A percentile compares a stretch with the other conserved stretches of the same genome.
phyloP scores from a whole-genome alignment of 2,797 vertebrate genomes.

The Acanthurus lineatus region DNA sequence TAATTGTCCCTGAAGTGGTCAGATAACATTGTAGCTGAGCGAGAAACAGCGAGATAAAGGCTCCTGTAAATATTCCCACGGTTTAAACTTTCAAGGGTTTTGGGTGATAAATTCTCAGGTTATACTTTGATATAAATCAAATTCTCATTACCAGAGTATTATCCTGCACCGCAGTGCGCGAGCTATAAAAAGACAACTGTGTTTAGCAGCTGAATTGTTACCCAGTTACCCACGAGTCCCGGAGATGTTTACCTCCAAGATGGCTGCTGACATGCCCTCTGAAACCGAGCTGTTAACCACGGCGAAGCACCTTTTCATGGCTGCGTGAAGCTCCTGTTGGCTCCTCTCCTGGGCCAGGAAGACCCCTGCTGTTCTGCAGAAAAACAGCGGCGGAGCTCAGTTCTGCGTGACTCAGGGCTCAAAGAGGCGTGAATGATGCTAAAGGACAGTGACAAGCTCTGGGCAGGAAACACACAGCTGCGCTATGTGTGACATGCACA shows the following conservation, averaged over 20 bases:
- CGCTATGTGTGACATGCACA: slow-evolving; percentile 51
- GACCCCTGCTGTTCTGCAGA: slow-evolving; percentile 88
- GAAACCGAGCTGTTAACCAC: slow-evolving; percentile 95
- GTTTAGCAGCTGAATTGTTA: slow-evolving; percentile 8
- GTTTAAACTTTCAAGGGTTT: slow-evolving; percentile 8
- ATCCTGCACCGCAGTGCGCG: neutral
- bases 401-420: slow-evolving; percentile 70
- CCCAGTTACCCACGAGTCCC: slow-evolving; percentile 30
- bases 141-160: slow-evolving; percentile 11
- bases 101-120: neutral
- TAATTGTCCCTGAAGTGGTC: slow-evolving; percentile 67
- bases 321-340: slow-evolving; percentile 91
- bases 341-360: slow-evolving; percentile 88
- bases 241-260: slow-evolving; percentile 91
- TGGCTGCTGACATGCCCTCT: slow-evolving; percentile 96
- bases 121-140: slow-evolving; percentile 17
- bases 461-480: slow-evolving; percentile 51
- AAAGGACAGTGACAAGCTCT: slow-evolving; percentile 72
- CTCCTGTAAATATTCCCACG: slow-evolving; percentile 44
- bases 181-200: slow-evolving; percentile 4
- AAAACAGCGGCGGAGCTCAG: slow-evolving; percentile 58
- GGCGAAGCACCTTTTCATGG: slow-evolving; percentile 87
- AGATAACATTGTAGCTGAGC: slow-evolving; percentile 59
- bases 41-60: slow-evolving; percentile 41
- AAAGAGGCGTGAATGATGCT: slow-evolving; percentile 74